Evolutionary conservation across 2,888 invertebrate genomes (phyloP), one percentile per base, ranked within the genome.

Genomic region (Didymodactylos carnosus): DNA sequence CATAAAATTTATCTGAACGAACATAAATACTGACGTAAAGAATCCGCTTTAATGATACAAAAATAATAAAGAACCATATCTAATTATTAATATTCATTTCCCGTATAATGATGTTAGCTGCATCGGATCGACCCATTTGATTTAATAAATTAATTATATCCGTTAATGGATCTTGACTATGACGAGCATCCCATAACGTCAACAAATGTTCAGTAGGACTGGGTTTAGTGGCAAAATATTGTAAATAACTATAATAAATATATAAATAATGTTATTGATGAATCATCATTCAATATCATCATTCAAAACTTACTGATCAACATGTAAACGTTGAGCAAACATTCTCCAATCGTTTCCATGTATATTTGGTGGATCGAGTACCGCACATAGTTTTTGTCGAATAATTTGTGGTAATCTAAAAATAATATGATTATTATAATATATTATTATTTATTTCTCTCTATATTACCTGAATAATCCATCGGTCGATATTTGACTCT

Each of bases 141-240:
- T 90, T 87, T 79, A 92, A 88, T 80, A 91, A 88, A 84, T 89
- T 89, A 81, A 91, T 88, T 78, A 92, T 87, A 85, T 91, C 91
- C 78, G 91, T 86, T 80, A 91, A 91, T 78, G 89, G 89, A 71
- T 88, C 88, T 80, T 91, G 90, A 77, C 90, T 87, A 83, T 91
- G 89, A 78, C 92, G 87, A 76, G 93, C 93, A 84, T 94, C 91
- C 94, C 94, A 94, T 80, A 94, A 86, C 84, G 93, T 92, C 80
- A 94, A 86, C 79, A 94, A 91, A 83, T 92, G 91, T 82, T 94
- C 94, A 69, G 94, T 94, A 14, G 95, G 95, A 77, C 94, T 94
- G 76, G 91, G 88, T 82, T 94, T 94, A 73, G 94, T 92, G 62
- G 94, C 94, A 83, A 97, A 95, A 85, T 91, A 94, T 83, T 93